These are phyloP conservation scores for Ceyx erithaca DNA, from an alignment of 2,797 vertebrate genomes.

Conservation along the genomic window DNA sequence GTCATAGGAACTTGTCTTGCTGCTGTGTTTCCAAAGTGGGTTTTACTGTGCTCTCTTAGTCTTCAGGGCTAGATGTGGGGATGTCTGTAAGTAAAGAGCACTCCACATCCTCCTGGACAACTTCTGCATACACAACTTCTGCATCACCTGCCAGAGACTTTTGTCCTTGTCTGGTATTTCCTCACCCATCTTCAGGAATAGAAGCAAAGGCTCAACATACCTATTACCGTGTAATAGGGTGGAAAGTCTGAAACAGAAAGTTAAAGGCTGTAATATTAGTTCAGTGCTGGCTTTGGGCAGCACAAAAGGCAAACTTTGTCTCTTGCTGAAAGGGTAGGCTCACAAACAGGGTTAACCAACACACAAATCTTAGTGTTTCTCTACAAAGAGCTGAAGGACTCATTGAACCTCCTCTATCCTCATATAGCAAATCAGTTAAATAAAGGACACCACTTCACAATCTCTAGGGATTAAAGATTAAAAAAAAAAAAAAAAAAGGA, in stretches of 20 bases:
- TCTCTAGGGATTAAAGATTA: neutral
- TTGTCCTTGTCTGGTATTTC: neutral
- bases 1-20: neutral
- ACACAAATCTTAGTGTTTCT: neutral
- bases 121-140: neutral
- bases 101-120: no score
- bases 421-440: neutral
- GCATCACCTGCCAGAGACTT: neutral
- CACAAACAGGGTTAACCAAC: neutral
- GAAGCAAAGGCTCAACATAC: neutral
- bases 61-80: neutral
- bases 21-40: neutral
- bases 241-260: neutral
- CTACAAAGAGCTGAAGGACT: neutral
- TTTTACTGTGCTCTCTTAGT: neutral
- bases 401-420: neutral
- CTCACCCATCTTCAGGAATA: neutral
- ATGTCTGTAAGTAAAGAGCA: rapidly evolving
- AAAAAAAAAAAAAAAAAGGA: neutral
- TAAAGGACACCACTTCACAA: neutral
- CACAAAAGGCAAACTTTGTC: neutral
- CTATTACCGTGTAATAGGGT: rapidly evolving
- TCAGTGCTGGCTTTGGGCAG: neutral
- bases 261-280: neutral
- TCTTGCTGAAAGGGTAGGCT: neutral